Conservation (phyloP, 2,888 invertebrate genomes). For the Ecliptopera silaceata region DNA sequence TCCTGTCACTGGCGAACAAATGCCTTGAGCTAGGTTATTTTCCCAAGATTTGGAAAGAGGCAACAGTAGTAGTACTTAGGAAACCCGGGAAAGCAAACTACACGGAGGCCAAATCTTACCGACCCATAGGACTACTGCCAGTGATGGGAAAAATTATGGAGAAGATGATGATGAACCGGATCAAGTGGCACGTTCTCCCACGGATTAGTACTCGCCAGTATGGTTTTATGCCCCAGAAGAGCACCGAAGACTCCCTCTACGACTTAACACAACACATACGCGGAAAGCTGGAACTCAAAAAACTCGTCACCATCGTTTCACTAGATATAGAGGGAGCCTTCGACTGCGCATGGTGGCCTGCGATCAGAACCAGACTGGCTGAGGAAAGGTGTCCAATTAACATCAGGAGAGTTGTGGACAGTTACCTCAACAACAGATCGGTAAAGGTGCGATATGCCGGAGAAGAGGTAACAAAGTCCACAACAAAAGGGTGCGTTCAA, state of each 20-base stretch:
- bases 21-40: background rate
- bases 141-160: too few species aligned
- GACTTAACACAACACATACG: background rate
- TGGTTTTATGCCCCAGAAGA: too few species aligned
- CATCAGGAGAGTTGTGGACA: slow-evolving; percentile 5
- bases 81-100: slow-evolving; percentile 4
- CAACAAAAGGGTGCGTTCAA: too few species aligned
- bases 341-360: slow-evolving; percentile 9
- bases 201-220: too few species aligned
- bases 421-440: slow-evolving; percentile 14
- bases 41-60: slow-evolving; percentile 14
- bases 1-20: background rate
- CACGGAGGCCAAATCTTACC: too few species aligned
- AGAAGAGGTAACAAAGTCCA: too few species aligned
- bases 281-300: background rate
- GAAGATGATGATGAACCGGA: too few species aligned
- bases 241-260: too few species aligned
- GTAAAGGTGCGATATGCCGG: slow-evolving; percentile 26
- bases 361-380: slow-evolving; percentile 9
- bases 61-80: slow-evolving; percentile 2
- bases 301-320: background rate
- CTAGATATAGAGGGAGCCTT: background rate
- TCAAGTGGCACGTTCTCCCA: too few species aligned
- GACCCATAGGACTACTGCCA: too few species aligned
- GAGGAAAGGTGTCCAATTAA: slow-evolving; percentile 13